Percentiles rank a stretch among this genome's conserved stretches.
Conservation (phyloP, 2,888 invertebrate genomes). For the Notodonta dromedarius region DNA sequence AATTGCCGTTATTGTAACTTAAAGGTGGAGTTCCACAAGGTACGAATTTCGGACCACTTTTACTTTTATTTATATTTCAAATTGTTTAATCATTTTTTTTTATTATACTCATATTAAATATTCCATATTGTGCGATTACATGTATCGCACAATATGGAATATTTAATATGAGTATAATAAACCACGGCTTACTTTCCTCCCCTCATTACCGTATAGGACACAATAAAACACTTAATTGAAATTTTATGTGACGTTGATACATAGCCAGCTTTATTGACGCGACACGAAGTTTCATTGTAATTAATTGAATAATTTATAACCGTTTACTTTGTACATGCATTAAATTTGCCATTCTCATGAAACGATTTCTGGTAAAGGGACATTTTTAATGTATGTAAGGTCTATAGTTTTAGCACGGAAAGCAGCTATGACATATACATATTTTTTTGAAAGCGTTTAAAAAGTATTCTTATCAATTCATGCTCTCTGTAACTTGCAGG, state of each 20-base stretch:
- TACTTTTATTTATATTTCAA: neutral
- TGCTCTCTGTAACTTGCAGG: no score
- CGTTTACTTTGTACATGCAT: neutral
- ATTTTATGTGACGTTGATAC: constrained; percentile 44
- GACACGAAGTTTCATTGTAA: constrained; percentile 39
- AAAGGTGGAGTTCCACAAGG: constrained; percentile 13
- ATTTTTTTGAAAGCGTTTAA: no score
- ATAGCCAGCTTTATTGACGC: constrained; percentile 36
- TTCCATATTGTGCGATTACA: neutral
- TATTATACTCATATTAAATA: neutral
- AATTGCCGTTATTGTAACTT: no score
- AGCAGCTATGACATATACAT: neutral
- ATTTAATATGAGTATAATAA: no score
- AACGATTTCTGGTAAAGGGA: constrained; percentile 9
- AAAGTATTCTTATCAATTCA: no score
- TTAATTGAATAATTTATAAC: constrained; percentile 41
- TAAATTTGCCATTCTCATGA: constrained; percentile 6
- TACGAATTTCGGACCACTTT: constrained; percentile 11
- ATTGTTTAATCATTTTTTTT: no score
- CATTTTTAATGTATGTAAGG: neutral
- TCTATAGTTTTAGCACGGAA: neutral
- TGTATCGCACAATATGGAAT: no score
- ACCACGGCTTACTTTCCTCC: constrained; percentile 23
- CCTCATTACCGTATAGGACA: constrained; percentile 36
- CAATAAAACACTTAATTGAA: constrained; percentile 50